These are phyloP conservation scores for Sycophila sp. DNA, from an alignment of 1,140 invertebrate species.

Conservation along the genomic window DNA sequence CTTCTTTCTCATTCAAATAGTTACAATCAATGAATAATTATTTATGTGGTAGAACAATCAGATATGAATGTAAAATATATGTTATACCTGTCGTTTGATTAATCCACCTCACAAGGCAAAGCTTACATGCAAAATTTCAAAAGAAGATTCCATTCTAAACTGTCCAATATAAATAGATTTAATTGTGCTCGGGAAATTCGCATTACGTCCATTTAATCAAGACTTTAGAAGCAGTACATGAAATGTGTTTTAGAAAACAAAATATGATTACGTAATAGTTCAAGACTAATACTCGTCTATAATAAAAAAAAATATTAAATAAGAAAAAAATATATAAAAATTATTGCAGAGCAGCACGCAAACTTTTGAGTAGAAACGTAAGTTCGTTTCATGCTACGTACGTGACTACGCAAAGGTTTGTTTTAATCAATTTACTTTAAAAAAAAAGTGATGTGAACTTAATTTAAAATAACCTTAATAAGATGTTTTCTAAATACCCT, in stretches of 20 bases:
- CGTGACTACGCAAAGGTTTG: not conserved
- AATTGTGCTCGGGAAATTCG: not conserved
- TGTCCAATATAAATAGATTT: not conserved
- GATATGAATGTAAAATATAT: too few species aligned
- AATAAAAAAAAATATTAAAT: not conserved
- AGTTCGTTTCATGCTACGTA: not conserved
- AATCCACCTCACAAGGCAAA: too few species aligned
- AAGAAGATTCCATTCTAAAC: not conserved
- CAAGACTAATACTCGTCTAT: not conserved
- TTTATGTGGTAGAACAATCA: too few species aligned
- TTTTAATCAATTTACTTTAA: not conserved
- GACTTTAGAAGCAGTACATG: not conserved
- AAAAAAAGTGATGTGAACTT: not conserved
- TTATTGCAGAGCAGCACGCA: not conserved
- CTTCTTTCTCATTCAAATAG: not conserved
- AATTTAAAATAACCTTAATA: too few species aligned
- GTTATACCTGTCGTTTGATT: not conserved
- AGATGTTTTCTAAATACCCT: not conserved
- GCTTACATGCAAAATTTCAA: constrained; percentile 5
- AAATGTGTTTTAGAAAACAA: not conserved
- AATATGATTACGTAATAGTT: not conserved
- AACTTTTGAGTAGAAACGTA: not conserved
- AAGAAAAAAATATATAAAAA: not conserved
- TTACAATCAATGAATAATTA: not conserved
- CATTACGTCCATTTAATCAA: not conserved